Base-by-base conservation (phyloP, 2,888 invertebrate genomes). In the Alentia gelatinosa region DNA sequence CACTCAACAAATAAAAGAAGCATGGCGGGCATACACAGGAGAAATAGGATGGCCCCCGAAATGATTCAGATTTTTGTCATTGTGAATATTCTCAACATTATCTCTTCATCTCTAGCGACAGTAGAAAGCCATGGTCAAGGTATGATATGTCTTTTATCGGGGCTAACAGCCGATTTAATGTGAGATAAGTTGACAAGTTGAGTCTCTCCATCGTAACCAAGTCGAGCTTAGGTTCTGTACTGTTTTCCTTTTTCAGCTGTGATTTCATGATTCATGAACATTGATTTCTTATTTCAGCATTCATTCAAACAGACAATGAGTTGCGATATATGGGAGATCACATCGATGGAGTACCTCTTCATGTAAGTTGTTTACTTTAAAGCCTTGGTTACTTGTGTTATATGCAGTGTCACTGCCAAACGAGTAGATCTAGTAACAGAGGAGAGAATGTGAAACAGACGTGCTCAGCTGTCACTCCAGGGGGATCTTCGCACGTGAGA, bases 241-340 rank as follows among this genome's bases (percentile, higher is more conserved):
- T 47, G 63, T 63, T 63, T 19, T 68, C 42, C 5, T 35, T 30
- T 39, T 89, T 39, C 39, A 19, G 37, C 63, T 63, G 40, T 68
- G 35, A 79, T 35, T 37, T 79, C 7, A 23, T 63, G n/a, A 35
- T 56, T n/a, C 79, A 91, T 79, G 39, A 79, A 19, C 79, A 79
- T 79, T 39, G 39, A 79, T 94, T 93, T 94, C 94, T 94, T 93
- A 90, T 97, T 97, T 94, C 96, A 97, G 98, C 97, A 93, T 98
- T 97, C 95, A 97, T 97, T 94, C 97, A 97, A 96, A 97, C 97
- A 93, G 97, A 97, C 96, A 97, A 97, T 95, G 97, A 97, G 94
- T 96, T 97, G 93, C 97, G 97, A 95, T 97, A 97, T 96, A 97
- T 97, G 95, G 97, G 97, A 95, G 97, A 97, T 95, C 97, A 97